These are phyloP conservation scores for Myocastor coypus DNA, from an alignment of 2,113 vertebrate genomes.

Conservation along the genomic window DNA sequence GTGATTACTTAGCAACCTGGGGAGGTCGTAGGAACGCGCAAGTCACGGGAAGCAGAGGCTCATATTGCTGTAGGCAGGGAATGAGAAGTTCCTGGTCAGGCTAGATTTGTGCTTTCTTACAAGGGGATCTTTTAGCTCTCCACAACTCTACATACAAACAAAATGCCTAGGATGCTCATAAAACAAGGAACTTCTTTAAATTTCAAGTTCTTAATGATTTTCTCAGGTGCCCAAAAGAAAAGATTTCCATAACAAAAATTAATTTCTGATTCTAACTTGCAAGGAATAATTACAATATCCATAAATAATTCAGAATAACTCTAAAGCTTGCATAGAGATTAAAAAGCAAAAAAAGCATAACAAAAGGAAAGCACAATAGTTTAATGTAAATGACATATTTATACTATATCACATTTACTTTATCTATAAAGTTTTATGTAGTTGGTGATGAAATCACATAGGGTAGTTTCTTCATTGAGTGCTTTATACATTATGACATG, in stretches of 20 bases:
- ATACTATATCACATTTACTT: not conserved
- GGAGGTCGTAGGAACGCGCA: too few relatives aligned
- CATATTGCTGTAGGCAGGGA: too few relatives aligned
- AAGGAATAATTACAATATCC: not conserved
- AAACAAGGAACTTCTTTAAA: slow-evolving; percentile 51
- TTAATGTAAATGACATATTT: not conserved
- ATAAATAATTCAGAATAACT: not conserved
- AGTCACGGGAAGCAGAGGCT: too few relatives aligned
- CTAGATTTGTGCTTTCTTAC: too few relatives aligned
- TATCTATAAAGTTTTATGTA: not conserved
- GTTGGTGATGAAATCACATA: not conserved
- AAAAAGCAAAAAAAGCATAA: not conserved
- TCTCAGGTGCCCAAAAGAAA: slow-evolving; percentile 4
- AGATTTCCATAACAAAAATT: slow-evolving; percentile 1
- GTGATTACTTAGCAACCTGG: too few relatives aligned
- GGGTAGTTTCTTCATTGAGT: not conserved
- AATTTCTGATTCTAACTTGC: not conserved
- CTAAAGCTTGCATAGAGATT: not conserved
- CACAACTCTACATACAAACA: not conserved
- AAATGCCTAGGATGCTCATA: slow-evolving; percentile 8
- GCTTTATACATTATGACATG: not conserved
- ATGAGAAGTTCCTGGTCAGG: too few relatives aligned
- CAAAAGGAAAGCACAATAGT: not conserved
- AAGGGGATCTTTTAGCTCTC: too few relatives aligned
- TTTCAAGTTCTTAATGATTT: slow-evolving; percentile 59